Evolutionary conservation across 1,140 invertebrate genomes (phyloP).

Genomic region (Tribolium madens): DNA sequence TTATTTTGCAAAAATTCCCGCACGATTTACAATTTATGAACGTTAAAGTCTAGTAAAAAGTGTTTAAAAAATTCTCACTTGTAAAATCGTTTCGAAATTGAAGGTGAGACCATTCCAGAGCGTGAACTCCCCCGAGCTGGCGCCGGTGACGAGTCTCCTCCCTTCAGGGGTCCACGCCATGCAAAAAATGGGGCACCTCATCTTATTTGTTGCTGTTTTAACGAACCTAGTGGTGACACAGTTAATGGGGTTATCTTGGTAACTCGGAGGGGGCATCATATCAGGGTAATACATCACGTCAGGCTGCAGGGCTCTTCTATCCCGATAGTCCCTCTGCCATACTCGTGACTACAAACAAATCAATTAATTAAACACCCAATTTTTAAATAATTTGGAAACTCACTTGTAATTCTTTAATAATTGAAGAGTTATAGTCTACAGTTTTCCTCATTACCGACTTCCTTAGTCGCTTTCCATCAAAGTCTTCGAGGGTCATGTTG

Average conservation of each 20-base stretch:
- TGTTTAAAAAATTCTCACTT: conserved; percentile 73
- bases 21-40: too few species aligned
- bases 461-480: conserved; percentile 94
- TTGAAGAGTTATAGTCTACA: conserved; percentile 97
- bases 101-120: conserved; percentile 99
- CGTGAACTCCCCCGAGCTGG: conserved; percentile 99
- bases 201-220: conserved; percentile 99
- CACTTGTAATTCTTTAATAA: conserved; percentile 90
- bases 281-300: conserved; percentile 92
- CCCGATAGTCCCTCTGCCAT: conserved; percentile 93
- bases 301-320: conserved; percentile 88
- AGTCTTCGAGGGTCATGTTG: conserved; percentile 84
- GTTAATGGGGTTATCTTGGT: conserved; percentile 96
- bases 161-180: conserved; percentile 99
- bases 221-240: conserved; percentile 97
- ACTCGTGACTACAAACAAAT: conserved; percentile 79
- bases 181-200: conserved; percentile 98
- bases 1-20: too few species aligned
- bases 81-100: conserved; percentile 99
- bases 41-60: too few species aligned
- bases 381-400: not conserved
- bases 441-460: conserved; percentile 98
- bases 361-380: not conserved
- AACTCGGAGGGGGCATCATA: conserved; percentile 88
- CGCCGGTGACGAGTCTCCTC: conserved; percentile 95